Percentiles rank a stretch among this genome's conserved stretches.
These are phyloP conservation scores for Villa cingulata DNA, from an alignment of 2,888 invertebrate species.

Conservation along the genomic window DNA sequence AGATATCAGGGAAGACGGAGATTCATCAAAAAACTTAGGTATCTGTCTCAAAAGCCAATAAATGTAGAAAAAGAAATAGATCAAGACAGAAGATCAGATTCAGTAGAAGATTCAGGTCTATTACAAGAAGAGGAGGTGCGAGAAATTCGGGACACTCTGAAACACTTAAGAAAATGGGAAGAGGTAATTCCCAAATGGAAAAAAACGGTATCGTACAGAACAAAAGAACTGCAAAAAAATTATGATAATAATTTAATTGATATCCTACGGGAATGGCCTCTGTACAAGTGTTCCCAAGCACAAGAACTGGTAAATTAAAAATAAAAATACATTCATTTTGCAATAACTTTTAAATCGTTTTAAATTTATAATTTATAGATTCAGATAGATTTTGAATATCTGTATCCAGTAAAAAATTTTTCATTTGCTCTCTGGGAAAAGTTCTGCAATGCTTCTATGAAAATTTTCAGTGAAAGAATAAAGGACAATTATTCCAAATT, in stretches of 20 bases:
- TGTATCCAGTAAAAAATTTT: background rate
- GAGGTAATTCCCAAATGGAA: background rate
- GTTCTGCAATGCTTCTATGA: background rate
- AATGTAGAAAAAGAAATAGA: background rate
- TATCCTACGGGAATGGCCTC: background rate
- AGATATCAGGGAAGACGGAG: background rate
- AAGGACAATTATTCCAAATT: background rate
- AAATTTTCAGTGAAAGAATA: background rate
- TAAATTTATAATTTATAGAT: background rate
- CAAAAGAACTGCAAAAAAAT: background rate
- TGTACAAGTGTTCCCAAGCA: constrained; percentile 1
- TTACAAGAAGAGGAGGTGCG: background rate
- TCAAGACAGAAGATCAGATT: background rate
- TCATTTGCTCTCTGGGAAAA: background rate
- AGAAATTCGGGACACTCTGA: background rate
- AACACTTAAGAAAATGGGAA: background rate
- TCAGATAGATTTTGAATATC: constrained; percentile 1
- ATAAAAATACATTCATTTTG: background rate
- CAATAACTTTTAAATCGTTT: background rate
- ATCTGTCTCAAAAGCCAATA: background rate
- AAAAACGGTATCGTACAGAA: background rate
- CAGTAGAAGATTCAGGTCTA: background rate
- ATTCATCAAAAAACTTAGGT: background rate
- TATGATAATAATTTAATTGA: background rate
- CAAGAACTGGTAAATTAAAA: constrained; percentile 1